Percentiles rank a stretch among this genome's conserved stretches.
Evolutionary conservation across 2,888 invertebrate species (phyloP).

Genomic region (Drosophila anceps): DNA sequence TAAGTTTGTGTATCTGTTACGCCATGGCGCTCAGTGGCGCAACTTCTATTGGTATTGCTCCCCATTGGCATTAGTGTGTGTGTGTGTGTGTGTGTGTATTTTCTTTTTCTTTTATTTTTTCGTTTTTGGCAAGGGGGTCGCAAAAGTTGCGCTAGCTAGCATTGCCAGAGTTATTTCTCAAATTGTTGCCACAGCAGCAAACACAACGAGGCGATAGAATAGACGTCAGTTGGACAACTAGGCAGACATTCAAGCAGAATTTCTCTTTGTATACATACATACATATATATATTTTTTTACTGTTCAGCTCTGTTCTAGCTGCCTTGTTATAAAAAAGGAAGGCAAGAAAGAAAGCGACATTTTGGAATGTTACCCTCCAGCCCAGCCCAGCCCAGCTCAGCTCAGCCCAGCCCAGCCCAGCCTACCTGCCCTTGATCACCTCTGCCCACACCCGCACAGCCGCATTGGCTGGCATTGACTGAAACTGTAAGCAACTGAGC

Average conservation of each 20-base stretch:
- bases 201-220: conserved; percentile 46
- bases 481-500: conserved; percentile 65
- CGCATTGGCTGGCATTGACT: conserved; percentile 17
- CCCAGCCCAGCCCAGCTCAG: not conserved
- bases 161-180: conserved; percentile 77
- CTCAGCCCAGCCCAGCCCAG: not conserved
- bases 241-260: conserved; percentile 43
- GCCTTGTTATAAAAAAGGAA: conserved; percentile 12
- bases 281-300: not conserved
- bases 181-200: conserved; percentile 79
- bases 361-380: conserved; percentile 8
- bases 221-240: conserved; percentile 50
- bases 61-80: conserved; percentile 40
- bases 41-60: conserved; percentile 68
- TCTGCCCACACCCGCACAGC: not conserved
- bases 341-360: conserved; percentile 14
- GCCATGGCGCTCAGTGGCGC: conserved; percentile 42
- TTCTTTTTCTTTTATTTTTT: conserved; percentile 7
- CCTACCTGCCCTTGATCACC: conserved; percentile 8
- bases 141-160: conserved; percentile 50
- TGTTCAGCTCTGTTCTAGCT: not conserved
- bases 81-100: conserved; percentile 4
- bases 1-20: conserved; percentile 78
- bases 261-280: conserved; percentile 5
- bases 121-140: conserved; percentile 22